Evolutionary conservation across 2,888 invertebrate species (phyloP).

Genomic region (Malthinus seriepunctatus): DNA sequence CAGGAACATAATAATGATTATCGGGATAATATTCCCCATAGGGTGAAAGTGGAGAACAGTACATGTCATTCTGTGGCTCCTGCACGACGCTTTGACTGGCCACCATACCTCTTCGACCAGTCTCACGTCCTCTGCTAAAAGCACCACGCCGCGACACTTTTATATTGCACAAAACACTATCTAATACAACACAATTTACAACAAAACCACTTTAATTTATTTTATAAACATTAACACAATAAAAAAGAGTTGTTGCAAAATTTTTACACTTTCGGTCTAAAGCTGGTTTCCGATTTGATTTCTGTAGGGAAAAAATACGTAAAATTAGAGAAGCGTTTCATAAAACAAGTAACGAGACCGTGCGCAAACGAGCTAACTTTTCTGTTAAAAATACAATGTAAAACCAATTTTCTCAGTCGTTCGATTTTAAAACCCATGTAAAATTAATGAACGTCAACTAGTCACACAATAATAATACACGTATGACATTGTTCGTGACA

Average conservation of each 20-base stretch:
- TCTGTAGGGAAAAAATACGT: too few species aligned
- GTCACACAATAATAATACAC: too few species aligned
- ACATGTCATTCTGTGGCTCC: conserved; percentile 54
- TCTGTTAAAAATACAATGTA: too few species aligned
- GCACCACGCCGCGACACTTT: conserved; percentile 37
- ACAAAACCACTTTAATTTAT: conserved; percentile 10
- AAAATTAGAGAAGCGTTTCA: too few species aligned
- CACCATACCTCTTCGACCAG: conserved; percentile 56
- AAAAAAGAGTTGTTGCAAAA: background rate
- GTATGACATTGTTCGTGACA: too few species aligned
- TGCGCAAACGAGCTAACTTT: too few species aligned
- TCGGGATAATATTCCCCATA: conserved; percentile 65
- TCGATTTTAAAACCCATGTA: too few species aligned
- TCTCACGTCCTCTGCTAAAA: conserved; percentile 57
- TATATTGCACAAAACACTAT: conserved; percentile 13
- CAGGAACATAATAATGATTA: conserved; percentile 55
- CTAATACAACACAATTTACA: conserved; percentile 18
- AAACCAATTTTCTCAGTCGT: too few species aligned
- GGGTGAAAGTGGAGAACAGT: conserved; percentile 53
- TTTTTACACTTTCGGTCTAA: background rate
- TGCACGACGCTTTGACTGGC: conserved; percentile 53
- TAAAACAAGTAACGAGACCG: too few species aligned
- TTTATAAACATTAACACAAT: background rate
- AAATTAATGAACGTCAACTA: too few species aligned
- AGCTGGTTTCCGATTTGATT: too few species aligned